phyloP scores from a whole-genome alignment of 2,113 vertebrate species.

The Campylomormyrus tamandua region DNA sequence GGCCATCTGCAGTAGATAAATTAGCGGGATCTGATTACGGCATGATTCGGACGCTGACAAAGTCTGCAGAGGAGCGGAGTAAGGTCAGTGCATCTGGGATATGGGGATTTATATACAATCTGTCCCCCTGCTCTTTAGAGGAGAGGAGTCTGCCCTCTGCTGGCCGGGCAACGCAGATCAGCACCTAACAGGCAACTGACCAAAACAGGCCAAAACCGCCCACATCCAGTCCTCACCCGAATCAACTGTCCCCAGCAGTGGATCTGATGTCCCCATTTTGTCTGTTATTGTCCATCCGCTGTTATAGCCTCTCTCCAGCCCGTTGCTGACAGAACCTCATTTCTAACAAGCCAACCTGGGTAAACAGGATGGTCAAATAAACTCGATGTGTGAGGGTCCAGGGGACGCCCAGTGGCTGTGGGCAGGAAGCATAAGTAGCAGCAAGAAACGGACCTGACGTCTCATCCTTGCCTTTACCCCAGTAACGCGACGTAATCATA shows the following conservation, averaged over 20 bases:
- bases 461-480: background rate
- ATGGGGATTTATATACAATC: background rate
- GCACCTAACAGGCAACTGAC: background rate
- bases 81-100: background rate
- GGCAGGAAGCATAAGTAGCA: background rate
- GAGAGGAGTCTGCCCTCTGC: background rate
- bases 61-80: background rate
- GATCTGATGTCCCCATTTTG: background rate
- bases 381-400: background rate
- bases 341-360: background rate
- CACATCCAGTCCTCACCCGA: background rate
- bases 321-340: background rate
- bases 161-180: background rate
- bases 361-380: background rate
- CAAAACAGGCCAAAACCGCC: background rate
- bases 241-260: background rate
- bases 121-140: background rate
- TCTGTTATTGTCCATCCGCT: background rate
- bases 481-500: background rate
- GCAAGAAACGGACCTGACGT: background rate
- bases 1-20: slow-evolving; percentile 34
- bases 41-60: slow-evolving; percentile 16
- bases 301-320: background rate
- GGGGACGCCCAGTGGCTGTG: background rate
- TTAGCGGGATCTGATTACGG: slow-evolving; percentile 32